Evolutionary conservation across 2,888 invertebrate species (phyloP), one percentile per base, ranked within the genome.

Genomic region (Sinotaia quadrata): DNA sequence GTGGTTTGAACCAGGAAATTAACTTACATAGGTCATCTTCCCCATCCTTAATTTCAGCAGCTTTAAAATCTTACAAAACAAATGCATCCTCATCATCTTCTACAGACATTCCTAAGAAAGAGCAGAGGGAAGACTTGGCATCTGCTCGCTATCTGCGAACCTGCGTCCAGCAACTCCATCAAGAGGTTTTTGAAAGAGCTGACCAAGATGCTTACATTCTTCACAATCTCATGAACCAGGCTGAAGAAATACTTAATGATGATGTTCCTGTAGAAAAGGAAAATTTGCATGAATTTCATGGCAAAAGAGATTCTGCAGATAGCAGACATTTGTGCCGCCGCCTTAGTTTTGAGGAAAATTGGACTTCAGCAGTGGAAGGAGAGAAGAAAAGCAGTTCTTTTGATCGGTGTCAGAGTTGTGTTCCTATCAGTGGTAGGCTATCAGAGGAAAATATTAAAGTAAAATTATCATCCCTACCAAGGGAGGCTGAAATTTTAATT

Each of bases 141-240:
- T 10, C 56, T 18, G 56, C 56, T 4, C 37, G 41, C 5, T 29
- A 33, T 36, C 47, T 65, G n/a, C 65, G 65, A 15, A 56, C 33
- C 41, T 56, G 24, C 33, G 56, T 65, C 5, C 56, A 65, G 65
- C 65, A 44, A 12, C 65, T 65, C 4, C 56, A 65, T 24, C 56
- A 56, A 12, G 65, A 65, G 44, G 44, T 65, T 18, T 44, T 33
- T 34, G 4, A 2, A 15, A 65, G 65, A 21, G 54, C 56, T 24
- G 31, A 56, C 56, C 65, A 65, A 44, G 56, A 65, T 18, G 65
- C 31, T 18, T 65, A 65, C 56, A 56, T 65, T 15, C 33, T 65
- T 2, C 65, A 65, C 44, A 44, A 37, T n/a, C 33, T 65, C 15
- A 56, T 65, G 56, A 65, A 34, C 65, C 29, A 56, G 24, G 65